Conservation (phyloP, 1,140 invertebrate genomes). For the Ceratoteleas bidentatus region DNA sequence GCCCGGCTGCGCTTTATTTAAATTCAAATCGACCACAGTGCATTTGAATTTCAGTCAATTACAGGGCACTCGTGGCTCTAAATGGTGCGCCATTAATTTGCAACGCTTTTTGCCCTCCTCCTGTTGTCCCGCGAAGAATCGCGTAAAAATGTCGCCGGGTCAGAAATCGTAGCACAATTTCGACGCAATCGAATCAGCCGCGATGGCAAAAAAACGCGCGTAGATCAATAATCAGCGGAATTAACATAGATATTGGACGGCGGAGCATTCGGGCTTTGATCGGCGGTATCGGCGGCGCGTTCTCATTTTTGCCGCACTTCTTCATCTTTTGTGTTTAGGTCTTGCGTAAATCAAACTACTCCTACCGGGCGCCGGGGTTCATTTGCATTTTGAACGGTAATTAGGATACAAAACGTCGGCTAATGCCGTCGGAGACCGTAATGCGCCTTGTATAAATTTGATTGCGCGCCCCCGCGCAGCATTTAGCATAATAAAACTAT, state of each 20-base stretch:
- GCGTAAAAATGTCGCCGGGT: neutral
- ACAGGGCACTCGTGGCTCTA: constrained; percentile 22
- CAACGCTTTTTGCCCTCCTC: constrained; percentile 15
- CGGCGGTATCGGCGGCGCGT: neutral
- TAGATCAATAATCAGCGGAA: constrained; percentile 32
- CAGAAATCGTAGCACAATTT: constrained; percentile 9
- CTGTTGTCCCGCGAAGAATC: neutral
- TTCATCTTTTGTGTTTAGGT: constrained; percentile 44
- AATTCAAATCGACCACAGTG: constrained; percentile 38
- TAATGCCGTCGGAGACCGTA: constrained; percentile 46
- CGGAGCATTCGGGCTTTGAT: constrained; percentile 14
- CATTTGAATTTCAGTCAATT: constrained; percentile 57
- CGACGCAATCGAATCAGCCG: constrained; percentile 19
- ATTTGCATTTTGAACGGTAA: constrained; percentile 66
- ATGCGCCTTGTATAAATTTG: constrained; percentile 48
- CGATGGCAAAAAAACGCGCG: constrained; percentile 4
- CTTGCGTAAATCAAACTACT: constrained; percentile 52
- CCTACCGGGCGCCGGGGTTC: constrained; percentile 4
- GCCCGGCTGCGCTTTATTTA: constrained; percentile 39
- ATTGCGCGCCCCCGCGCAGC: constrained; percentile 22
- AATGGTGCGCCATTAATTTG: constrained; percentile 36
- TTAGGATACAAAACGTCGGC: constrained; percentile 59
- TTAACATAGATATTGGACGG: constrained; percentile 53
- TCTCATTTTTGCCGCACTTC: constrained; percentile 43
- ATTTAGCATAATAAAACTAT: constrained; percentile 53